Percentiles rank a stretch among this genome's conserved stretches.
These are phyloP conservation scores for Porites divaricata DNA, from an alignment of 92 coral and sea anemone genomes.

Conservation along the genomic window DNA sequence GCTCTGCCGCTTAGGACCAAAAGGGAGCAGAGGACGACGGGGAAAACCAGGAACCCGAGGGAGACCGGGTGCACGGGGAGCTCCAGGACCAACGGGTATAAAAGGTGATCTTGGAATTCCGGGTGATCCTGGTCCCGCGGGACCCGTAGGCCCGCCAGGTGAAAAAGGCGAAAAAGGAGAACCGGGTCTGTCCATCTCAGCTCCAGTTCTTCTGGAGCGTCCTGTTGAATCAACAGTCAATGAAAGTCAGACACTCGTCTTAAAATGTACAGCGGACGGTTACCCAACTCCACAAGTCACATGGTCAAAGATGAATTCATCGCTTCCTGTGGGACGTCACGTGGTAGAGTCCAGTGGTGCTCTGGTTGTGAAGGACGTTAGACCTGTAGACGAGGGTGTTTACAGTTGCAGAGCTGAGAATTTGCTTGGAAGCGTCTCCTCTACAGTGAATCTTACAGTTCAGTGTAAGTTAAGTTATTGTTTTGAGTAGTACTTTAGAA, in stretches of 20 bases:
- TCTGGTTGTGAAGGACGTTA: conserved; percentile 12
- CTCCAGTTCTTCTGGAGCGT: conserved; percentile 25
- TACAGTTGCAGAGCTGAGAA: conserved; percentile 44
- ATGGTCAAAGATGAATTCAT: conserved; percentile 49
- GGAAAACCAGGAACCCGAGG: conserved; percentile 69
- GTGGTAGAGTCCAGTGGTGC: conserved; percentile 29
- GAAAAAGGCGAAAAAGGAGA: conserved; percentile 32
- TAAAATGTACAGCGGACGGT: conserved; percentile 52
- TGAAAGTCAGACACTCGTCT: conserved; percentile 47
- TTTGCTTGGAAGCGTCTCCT: conserved; percentile 37
- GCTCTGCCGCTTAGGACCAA: conserved; percentile 67
- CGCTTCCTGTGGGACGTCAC: conserved; percentile 43
- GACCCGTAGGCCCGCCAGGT: conserved; percentile 38
- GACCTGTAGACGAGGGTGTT: conserved; percentile 40
- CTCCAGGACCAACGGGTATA: conserved; percentile 2
- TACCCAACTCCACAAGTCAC: conserved; percentile 41
- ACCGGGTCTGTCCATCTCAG: conserved; percentile 35
- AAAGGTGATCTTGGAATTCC: too few relatives aligned
- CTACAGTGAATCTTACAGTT: conserved; percentile 34
- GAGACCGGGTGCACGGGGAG: conserved; percentile 43
- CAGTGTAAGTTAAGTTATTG: conserved; percentile 1
- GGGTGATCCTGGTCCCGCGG: conserved; percentile 32
- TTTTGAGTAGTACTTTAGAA: too few relatives aligned
- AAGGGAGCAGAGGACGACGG: conserved; percentile 66
- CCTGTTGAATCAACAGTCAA: conserved; percentile 48